Conservation (phyloP, 2,113 vertebrate species). For the Gulo gulo region DNA sequence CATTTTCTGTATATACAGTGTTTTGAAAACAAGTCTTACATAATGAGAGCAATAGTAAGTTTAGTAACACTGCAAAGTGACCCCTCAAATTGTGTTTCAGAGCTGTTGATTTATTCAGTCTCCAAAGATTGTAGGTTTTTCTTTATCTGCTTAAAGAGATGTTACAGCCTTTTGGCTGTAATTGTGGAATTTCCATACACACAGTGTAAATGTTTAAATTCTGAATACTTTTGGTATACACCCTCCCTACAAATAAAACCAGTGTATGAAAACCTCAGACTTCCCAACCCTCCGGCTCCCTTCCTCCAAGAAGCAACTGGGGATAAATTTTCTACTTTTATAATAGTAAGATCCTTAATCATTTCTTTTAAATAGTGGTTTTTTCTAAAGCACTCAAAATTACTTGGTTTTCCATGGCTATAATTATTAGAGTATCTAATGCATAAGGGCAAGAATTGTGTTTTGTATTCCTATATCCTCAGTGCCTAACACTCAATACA, state of each 20-base stretch:
- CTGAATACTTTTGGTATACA: neutral
- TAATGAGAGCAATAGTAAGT: neutral
- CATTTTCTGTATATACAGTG: neutral
- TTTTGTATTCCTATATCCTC: neutral
- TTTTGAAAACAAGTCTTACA: constrained; percentile 33
- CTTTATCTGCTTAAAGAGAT: neutral
- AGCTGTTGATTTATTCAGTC: neutral
- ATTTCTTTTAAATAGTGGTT: neutral
- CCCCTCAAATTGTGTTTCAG: neutral
- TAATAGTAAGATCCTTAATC: neutral
- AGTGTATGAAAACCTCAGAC: neutral
- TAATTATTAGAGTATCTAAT: neutral
- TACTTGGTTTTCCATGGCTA: neutral
- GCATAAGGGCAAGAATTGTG: neutral
- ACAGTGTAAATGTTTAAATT: neutral
- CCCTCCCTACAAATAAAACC: neutral
- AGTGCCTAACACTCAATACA: neutral
- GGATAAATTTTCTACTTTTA: neutral
- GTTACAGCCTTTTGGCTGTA: neutral
- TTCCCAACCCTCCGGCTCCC: accelerated
- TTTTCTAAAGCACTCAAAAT: neutral
- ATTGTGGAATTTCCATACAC: neutral
- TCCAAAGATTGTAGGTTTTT: neutral
- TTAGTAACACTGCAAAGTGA: constrained; percentile 2
- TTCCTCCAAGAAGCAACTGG: neutral